Percentiles rank a stretch among this genome's conserved stretches.
phyloP scores from a whole-genome alignment of 2,113 vertebrate genomes.

The Labeo catla region DNA sequence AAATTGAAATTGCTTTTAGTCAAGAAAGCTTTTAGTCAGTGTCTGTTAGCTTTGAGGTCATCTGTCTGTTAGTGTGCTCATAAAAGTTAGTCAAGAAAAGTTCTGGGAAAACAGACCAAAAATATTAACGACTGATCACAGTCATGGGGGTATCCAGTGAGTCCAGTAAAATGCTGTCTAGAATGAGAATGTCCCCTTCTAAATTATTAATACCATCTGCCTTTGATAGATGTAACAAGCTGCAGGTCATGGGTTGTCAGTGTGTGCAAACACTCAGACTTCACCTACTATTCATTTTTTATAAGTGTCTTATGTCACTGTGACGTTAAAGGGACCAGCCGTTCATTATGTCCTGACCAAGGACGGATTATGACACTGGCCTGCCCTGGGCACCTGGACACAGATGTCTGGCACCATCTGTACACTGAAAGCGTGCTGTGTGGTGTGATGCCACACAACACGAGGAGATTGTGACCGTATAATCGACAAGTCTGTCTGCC shows the following conservation, averaged over 20 bases:
- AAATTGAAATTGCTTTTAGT: slow-evolving; percentile 13
- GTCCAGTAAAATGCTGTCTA: background rate
- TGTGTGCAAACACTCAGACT: background rate
- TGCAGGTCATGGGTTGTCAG: background rate
- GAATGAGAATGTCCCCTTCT: background rate
- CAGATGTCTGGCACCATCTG: slow-evolving; percentile 14
- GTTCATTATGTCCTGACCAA: background rate
- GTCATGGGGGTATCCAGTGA: background rate
- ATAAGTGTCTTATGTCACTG: background rate
- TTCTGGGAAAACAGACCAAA: background rate
- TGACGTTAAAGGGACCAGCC: background rate
- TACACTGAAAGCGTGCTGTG: background rate
- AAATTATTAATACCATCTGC: background rate
- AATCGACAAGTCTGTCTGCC: background rate
- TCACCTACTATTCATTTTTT: background rate
- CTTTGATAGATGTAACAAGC: background rate
- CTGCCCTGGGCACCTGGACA: background rate
- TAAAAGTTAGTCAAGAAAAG: slow-evolving; percentile 1
- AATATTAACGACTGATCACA: background rate
- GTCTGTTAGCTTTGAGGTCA: background rate
- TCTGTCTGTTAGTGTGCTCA: background rate
- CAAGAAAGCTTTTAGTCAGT: background rate
- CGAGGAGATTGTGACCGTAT: background rate
- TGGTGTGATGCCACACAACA: background rate
- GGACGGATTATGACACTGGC: background rate